Percentiles rank a stretch among this genome's conserved stretches.
These are phyloP conservation scores for Mycetomoellerius zeteki DNA, from an alignment of 1,140 invertebrate genomes.

Conservation along the genomic window DNA sequence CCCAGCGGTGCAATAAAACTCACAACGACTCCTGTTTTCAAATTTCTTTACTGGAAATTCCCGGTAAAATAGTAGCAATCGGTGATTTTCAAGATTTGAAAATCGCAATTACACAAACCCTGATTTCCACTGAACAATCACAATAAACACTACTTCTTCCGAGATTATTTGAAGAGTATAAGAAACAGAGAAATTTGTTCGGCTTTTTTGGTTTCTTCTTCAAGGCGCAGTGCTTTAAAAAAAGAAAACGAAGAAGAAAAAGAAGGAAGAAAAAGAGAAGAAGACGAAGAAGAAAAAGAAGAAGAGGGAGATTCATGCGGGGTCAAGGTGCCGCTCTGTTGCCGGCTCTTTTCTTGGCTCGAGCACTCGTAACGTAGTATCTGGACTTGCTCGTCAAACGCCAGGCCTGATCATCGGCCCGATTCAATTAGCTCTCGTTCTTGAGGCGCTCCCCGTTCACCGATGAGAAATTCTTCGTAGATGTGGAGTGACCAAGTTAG, in stretches of 20 bases:
- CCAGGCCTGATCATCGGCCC: conserved; percentile 35
- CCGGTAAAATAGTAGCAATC: not conserved
- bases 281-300: conserved; percentile 58
- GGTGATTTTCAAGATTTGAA: not conserved
- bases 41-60: not conserved
- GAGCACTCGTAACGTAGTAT: conserved; percentile 41
- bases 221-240: not conserved
- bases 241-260: conserved; percentile 15
- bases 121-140: not conserved
- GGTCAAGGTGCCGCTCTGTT: conserved; percentile 79
- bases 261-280: conserved; percentile 44
- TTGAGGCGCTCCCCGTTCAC: conserved; percentile 12
- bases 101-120: not conserved
- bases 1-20: not conserved
- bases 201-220: conserved; percentile 14
- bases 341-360: conserved; percentile 75
- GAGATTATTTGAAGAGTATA: conserved; percentile 3
- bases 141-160: not conserved
- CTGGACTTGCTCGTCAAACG: conserved; percentile 64
- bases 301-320: conserved; percentile 68
- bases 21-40: not conserved
- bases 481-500: conserved; percentile 11
- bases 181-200: conserved; percentile 23
- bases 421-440: conserved; percentile 61
- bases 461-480: not conserved